Base-by-base conservation (phyloP, 2,113 vertebrate genomes). In the Xiphophorus hellerii region DNA sequence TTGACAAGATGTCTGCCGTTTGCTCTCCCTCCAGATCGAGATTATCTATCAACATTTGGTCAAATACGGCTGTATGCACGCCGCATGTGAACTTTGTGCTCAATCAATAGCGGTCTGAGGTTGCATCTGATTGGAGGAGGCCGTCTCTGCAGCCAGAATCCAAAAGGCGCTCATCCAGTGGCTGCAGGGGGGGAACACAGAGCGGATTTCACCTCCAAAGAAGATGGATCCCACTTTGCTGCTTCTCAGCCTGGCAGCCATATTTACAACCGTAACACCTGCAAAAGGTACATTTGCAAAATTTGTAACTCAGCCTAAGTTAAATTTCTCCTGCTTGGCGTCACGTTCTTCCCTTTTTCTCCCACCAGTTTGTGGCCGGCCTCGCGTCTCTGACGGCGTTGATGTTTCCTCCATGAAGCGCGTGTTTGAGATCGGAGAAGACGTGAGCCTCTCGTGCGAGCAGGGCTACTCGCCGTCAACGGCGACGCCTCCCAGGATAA, bases 331-430 rank as follows among this genome's bases (percentile, higher is more conserved):
- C 9, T 20, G 3, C 13, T 69, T 66, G 54, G 2, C 6, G 7
- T 74, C 10, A 28, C 9, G 3, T 25, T 22, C 39, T 30, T 66
- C 48, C 66, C 11, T 22, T 10, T 51, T 10, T 39, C 87, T 61
- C 62, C 25, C 87, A 90, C 30, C 82, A 98, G 97, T 94, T 12
- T 98, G 96, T 61, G 82, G 94, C 62, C 92, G 85, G 33, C 96
- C 96, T 22, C 88, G 87, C 4, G 22, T 90, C 12, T 25, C 94
- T 13, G 90, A 92, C 0, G 95, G 95, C 84, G 91, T 96, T 22
- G 87, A 81, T 0, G 42, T 92, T 0, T 4, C 64, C 0, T 83
- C 88, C 1, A 62, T 94, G 3, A 96, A 95, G 73, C 73, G 27
- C 0, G 87, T 74, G 70, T 98, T 96, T 15, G 90, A 94, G 0